Conservation (phyloP, 2,113 vertebrate species). For the Megaceryle maxima region DNA sequence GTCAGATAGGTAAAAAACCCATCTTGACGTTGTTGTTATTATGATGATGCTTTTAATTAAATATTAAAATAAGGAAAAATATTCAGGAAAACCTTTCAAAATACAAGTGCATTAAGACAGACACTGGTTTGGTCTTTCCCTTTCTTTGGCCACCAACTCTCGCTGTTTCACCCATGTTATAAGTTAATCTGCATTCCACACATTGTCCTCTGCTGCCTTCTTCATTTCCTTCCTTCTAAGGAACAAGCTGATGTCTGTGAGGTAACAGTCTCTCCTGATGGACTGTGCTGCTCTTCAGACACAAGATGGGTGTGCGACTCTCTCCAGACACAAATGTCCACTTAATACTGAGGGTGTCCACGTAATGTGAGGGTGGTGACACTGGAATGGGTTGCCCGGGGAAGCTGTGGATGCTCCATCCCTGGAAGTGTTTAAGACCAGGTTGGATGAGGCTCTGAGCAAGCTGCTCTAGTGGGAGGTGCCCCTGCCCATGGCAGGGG, state of each 20-base stretch:
- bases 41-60: background rate
- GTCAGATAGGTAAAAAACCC: background rate
- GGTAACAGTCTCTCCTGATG: background rate
- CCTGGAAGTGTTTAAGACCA: no score
- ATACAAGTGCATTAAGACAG: background rate
- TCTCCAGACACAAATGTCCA: background rate
- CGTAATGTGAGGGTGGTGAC: no score
- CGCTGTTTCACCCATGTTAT: no score
- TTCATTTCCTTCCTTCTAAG: background rate
- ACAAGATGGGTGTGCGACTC: rapidly evolving
- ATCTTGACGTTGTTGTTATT: background rate
- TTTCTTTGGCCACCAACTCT: background rate
- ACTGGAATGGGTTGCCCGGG: no score
- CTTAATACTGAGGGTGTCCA: background rate
- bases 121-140: background rate
- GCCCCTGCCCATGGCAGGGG: no score
- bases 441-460: no score
- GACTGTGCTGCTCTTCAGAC: background rate
- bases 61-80: background rate
- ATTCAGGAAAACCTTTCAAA: background rate
- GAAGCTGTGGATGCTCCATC: no score
- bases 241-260: background rate
- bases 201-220: background rate
- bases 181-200: background rate
- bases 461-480: no score